These are phyloP conservation scores for Myioborus melanocephalus DNA, from an alignment of 2,797 vertebrate genomes.

Conservation along the genomic window DNA sequence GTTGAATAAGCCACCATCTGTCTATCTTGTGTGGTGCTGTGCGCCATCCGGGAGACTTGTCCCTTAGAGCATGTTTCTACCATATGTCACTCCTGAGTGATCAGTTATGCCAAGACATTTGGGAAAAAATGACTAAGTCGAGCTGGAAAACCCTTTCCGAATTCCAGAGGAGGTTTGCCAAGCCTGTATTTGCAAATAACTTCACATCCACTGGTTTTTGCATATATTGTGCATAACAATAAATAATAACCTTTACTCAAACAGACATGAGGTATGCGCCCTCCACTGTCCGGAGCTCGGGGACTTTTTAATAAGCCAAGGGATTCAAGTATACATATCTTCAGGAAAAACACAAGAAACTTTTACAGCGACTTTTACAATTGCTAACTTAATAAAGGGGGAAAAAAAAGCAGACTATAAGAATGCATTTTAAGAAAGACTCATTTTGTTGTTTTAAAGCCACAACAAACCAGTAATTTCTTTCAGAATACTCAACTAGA, in stretches of 20 bases:
- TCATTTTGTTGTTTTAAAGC: neutral
- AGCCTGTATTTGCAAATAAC: conserved; percentile 47
- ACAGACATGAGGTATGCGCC: neutral
- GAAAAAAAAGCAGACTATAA: neutral
- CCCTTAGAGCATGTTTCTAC: conserved; percentile 81
- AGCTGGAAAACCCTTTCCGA: conserved; percentile 64
- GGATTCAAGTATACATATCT: neutral
- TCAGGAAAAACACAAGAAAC: neutral
- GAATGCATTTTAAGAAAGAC: neutral
- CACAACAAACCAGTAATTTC: neutral
- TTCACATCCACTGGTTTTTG: neutral
- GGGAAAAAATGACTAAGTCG: conserved; percentile 56
- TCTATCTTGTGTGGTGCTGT: conserved; percentile 78
- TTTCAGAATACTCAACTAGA: neutral
- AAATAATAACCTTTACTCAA: neutral
- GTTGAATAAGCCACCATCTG: conserved; percentile 88
- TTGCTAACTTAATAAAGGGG: neutral
- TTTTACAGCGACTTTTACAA: neutral
- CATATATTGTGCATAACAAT: neutral
- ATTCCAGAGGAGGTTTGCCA: conserved; percentile 63
- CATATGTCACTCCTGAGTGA: conserved; percentile 84
- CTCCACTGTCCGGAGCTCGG: neutral
- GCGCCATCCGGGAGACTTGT: conserved; percentile 81
- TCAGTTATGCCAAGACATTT: conserved; percentile 69
- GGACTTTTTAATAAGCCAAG: neutral